Evolutionary conservation across 2,113 vertebrate species (phyloP).

Genomic region (Dolichotis patagonum): DNA sequence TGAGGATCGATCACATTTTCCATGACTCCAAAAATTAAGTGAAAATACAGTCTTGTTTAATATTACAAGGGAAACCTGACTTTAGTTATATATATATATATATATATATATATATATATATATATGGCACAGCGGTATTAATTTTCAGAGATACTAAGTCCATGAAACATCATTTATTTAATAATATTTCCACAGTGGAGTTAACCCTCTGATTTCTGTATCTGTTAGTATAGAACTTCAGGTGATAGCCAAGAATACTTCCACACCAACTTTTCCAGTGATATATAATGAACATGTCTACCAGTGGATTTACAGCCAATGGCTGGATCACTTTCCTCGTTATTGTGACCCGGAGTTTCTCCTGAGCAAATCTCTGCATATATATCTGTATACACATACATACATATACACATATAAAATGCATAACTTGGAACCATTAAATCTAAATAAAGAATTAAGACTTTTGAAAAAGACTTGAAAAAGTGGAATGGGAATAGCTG

Average conservation of each 20-base stretch:
- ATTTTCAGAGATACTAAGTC: conserved; percentile 43
- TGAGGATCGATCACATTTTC: not conserved
- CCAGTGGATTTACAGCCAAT: not conserved
- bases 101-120: not conserved
- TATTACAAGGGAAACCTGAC: conserved; percentile 24
- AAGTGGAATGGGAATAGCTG: not conserved
- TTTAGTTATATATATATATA: not conserved
- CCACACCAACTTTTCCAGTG: conserved; percentile 1
- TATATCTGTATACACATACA: not conserved
- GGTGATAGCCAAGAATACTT: conserved; percentile 4
- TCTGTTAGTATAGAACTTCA: not conserved
- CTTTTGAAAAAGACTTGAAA: conserved; percentile 42
- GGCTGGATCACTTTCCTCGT: not conserved
- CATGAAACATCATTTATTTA: conserved; percentile 35
- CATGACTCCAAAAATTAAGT: conserved; percentile 31
- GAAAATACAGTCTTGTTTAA: conserved; percentile 22
- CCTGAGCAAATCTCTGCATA: not conserved
- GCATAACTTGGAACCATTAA: not conserved
- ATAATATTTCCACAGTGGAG: not conserved
- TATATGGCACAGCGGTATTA: not conserved
- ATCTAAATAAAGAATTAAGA: conserved; percentile 37
- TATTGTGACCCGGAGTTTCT: not conserved
- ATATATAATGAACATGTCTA: not conserved
- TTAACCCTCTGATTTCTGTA: not conserved
- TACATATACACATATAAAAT: not conserved